Base-by-base conservation (phyloP, 1,140 invertebrate genomes). In the Lithobius niger region DNA sequence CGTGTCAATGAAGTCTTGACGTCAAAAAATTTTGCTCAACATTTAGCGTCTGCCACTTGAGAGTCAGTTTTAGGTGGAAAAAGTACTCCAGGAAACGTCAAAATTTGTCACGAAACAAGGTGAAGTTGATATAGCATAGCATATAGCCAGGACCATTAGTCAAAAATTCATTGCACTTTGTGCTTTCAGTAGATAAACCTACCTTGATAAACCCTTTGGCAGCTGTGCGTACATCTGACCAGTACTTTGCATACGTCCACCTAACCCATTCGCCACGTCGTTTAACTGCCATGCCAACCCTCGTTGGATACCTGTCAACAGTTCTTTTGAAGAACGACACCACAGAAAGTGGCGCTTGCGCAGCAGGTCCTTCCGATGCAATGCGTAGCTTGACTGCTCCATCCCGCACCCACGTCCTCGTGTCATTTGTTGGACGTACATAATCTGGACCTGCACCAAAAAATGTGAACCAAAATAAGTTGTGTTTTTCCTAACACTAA, bases 381-480 rank as follows among this genome's bases (percentile, higher is more conserved):
- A 36, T 10, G 10, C n/a, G 10, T 36, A 36, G 10, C n/a, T 36
- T 36, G 22, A 52, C 49, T 10, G 49, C 49, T 10, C 49, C 49
- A 26, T 40, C 6, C 6, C 10, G 24, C 10, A n/a, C 4, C 10
- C 49, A 43, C n/a, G 49, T 52, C 6, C 10, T 52, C 6, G 6
- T 6, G 27, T 27, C 49, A 16, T 10, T 26, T 52, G 49, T 52
- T 26, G 49, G 49, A 6, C 28, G 28, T 10, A 52, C 21, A 21
- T 52, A 52, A 52, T 52, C 49, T 42, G 49, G 49, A 52, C 49
- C 49, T 52, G 31, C n/a, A 10, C 10, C 31, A 36, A 36, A 36
- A 36, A 36, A n/a, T n/a, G n/a, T n/a, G n/a, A n/a, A n/a, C n/a
- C n/a, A n/a, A n/a, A n/a, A n/a, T n/a, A n/a, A n/a, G n/a, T n/a